Base-by-base conservation (phyloP, 2,888 invertebrate genomes). In the Netelia melanura region DNA sequence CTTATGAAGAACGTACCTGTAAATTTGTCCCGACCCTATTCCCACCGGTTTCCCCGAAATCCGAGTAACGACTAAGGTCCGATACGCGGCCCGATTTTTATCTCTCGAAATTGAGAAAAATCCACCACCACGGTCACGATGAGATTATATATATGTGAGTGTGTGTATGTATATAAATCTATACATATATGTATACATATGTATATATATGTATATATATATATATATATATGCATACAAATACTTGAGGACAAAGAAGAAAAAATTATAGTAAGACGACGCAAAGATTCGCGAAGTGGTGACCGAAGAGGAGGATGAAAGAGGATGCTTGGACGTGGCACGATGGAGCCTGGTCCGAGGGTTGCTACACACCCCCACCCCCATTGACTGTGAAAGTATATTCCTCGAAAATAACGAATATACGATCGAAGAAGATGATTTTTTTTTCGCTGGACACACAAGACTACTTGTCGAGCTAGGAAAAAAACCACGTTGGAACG, bases 331-430 rank as follows among this genome's bases (percentile, higher is more conserved):
- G 89, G 89, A 85, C 84, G 86, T 89, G 92, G 92, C 92, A 92
- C 91, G 91, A 91, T 90, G 88, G 81, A 89, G 78, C 88, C 88
- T 86, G 92, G 92, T 92, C 92, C 91, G 91, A 92, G 93, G 92
- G 93, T 89, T 91, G 93, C 93, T 93, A 93, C 93, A 93, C 93
- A 44, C 62, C 52, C 71, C 85, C 84, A 75, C 83, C 84, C 72
- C 75, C 62, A 65, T 43, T 86, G 38, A 30, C 67, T 72, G 52
- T 48, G 61, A 81, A 70, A 38, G 52, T 48, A 43, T 61, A 70
- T 79, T 43, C 70, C 11, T 21, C 48, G 48, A 14, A 48, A 48
- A 48, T 38, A 21, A 52, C 21, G 71, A 54, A 79, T 62, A 43
- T 54, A 44, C 61, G 58, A 76, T 38, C 38, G 38, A 38, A 38